Percentiles rank a stretch among this genome's conserved stretches.
phyloP scores from a whole-genome alignment of 1,140 invertebrate species.

The Conopomorpha cramerella region DNA sequence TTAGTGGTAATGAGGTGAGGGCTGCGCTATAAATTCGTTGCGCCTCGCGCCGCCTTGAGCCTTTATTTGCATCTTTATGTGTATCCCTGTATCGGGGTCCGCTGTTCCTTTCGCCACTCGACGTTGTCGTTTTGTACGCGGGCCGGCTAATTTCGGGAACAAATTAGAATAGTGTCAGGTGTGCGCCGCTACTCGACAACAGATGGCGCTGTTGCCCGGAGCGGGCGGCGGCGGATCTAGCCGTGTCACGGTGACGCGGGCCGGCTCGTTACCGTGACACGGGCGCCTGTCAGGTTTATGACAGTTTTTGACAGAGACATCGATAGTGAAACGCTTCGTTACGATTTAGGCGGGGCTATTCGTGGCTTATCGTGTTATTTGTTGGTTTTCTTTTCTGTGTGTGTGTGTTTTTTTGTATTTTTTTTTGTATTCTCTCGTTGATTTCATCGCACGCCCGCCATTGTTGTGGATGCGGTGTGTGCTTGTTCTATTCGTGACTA shows the following conservation, averaged over 20 bases:
- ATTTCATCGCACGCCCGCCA: too few relatives aligned
- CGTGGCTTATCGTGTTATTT: conserved; percentile 37
- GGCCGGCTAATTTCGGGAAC: too few relatives aligned
- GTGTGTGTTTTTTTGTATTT: too few relatives aligned
- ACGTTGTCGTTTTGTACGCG: too few relatives aligned
- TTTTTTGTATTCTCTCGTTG: too few relatives aligned
- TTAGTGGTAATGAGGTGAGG: conserved; percentile 54
- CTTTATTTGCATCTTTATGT: conserved; percentile 51
- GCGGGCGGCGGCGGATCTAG: conserved; percentile 10
- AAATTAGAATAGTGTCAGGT: too few relatives aligned
- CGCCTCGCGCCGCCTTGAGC: conserved; percentile 39
- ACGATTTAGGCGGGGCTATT: conserved; percentile 33
- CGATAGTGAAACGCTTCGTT: conserved; percentile 46
- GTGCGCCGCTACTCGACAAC: conserved; percentile 20
- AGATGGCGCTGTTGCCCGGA: conserved; percentile 31
- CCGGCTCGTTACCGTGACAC: conserved; percentile 51
- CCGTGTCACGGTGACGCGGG: conserved; percentile 33
- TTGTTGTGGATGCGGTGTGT: too few relatives aligned
- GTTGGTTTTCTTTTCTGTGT: conserved; percentile 38
- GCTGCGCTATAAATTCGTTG: conserved; percentile 47
- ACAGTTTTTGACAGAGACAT: conserved; percentile 57
- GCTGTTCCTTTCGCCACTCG: too few relatives aligned
- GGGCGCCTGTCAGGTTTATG: conserved; percentile 49
- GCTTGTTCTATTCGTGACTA: too few relatives aligned
- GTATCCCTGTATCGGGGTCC: too few relatives aligned